Evolutionary conservation across 2,888 invertebrate genomes (phyloP).

Genomic region (Rapana venosa): DNA sequence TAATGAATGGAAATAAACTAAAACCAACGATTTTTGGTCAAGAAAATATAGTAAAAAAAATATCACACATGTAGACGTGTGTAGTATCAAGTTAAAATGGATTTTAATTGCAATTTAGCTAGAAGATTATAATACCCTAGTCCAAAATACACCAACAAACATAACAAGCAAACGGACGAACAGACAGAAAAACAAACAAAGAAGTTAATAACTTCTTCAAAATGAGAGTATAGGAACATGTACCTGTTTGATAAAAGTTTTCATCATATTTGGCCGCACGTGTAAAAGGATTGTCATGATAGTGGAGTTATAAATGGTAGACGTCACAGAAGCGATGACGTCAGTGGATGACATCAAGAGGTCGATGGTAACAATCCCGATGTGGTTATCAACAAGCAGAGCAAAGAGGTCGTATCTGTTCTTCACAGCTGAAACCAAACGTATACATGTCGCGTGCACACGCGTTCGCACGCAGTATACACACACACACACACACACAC

Average conservation of each 20-base stretch:
- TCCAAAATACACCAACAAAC: no score
- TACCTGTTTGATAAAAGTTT: background rate
- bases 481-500: background rate
- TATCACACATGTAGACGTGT: no score
- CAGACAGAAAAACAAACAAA: no score
- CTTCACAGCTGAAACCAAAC: background rate
- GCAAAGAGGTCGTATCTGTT: background rate
- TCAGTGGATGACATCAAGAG: background rate
- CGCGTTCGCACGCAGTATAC: background rate
- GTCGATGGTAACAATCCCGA: background rate
- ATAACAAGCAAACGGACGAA: no score
- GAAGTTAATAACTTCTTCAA: no score
- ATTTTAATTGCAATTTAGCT: background rate
- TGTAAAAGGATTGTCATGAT: background rate
- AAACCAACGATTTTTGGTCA: no score
- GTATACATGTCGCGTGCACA: background rate
- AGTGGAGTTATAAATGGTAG: background rate
- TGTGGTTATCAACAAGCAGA: background rate
- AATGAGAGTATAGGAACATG: no score
- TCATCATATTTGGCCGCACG: background rate
- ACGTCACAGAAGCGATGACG: slow-evolving; percentile 13
- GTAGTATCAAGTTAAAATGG: no score
- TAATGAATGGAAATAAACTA: no score
- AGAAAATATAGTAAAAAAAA: no score
- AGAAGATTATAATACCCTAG: background rate